Percentiles rank a stretch among this genome's conserved stretches.
phyloP scores from a whole-genome alignment of 1,140 invertebrate species.

The Berghia stephanieae region DNA sequence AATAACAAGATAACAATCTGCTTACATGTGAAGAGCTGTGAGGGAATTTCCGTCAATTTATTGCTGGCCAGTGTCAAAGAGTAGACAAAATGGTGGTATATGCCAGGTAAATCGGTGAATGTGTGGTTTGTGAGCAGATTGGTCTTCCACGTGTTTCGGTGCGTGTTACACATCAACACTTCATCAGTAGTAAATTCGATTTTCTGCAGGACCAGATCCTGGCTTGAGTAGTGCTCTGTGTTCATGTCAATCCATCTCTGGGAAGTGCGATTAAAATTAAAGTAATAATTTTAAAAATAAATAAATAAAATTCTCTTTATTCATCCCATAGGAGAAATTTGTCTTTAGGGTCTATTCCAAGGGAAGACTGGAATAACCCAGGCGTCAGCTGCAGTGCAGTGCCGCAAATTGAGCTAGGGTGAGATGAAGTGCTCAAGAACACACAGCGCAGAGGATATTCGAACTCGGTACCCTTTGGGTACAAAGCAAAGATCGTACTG shows the following conservation, averaged over 20 bases:
- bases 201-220: constrained; percentile 27
- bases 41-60: constrained; percentile 39
- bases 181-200: constrained; percentile 35
- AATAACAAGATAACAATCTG: constrained; percentile 23
- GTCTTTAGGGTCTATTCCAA: no score
- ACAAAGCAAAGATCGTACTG: no score
- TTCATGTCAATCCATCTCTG: constrained; percentile 26
- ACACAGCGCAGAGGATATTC: no score
- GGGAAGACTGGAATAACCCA: no score
- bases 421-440: no score
- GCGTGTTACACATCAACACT: constrained; percentile 45
- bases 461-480: no score
- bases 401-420: no score
- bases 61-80: constrained; percentile 43
- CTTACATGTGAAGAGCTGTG: constrained; percentile 39
- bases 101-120: neutral
- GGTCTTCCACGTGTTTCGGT: constrained; percentile 40
- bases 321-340: no score
- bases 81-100: constrained; percentile 44
- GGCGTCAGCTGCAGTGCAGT: no score
- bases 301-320: no score
- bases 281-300: no score
- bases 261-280: no score
- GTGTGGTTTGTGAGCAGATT: constrained; percentile 30
- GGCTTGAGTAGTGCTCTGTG: neutral